Evolutionary conservation across 2,888 invertebrate genomes (phyloP).

Genomic region (Blera fallax): DNA sequence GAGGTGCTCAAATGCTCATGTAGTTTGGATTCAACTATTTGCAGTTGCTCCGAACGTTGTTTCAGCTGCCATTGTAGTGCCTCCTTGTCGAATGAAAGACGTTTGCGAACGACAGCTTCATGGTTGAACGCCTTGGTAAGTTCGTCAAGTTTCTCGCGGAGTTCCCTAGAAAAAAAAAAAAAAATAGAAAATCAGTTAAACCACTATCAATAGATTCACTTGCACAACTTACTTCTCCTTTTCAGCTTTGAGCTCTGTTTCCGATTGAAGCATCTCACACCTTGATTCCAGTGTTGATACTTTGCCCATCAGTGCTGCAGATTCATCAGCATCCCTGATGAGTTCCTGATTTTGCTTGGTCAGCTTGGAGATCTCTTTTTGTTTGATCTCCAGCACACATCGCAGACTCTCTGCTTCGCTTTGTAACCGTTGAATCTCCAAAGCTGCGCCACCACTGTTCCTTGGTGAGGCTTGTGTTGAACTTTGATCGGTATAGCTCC

Average conservation of each 20-base stretch:
- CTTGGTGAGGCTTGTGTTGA: slow-evolving; percentile 75
- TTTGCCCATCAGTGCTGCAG: slow-evolving; percentile 88
- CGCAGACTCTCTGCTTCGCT: slow-evolving; percentile 92
- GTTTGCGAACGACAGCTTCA: slow-evolving; percentile 89
- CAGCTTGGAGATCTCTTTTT: slow-evolving; percentile 91
- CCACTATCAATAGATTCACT: neutral
- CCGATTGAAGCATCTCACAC: slow-evolving; percentile 90
- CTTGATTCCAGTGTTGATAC: slow-evolving; percentile 90
- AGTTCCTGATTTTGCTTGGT: slow-evolving; percentile 88
- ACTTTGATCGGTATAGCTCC: slow-evolving; percentile 73
- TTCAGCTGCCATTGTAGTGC: slow-evolving; percentile 93
- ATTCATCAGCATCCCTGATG: slow-evolving; percentile 88
- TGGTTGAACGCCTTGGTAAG: slow-evolving; percentile 88
- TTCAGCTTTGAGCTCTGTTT: slow-evolving; percentile 85
- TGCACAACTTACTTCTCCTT: slow-evolving; percentile 84
- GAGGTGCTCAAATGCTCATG: slow-evolving; percentile 75
- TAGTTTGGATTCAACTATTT: slow-evolving; percentile 78
- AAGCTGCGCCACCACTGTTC: slow-evolving; percentile 74
- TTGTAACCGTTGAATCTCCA: slow-evolving; percentile 82
- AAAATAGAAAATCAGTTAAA: neutral
- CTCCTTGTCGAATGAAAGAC: slow-evolving; percentile 92
- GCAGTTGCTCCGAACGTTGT: slow-evolving; percentile 89
- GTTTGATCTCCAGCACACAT: slow-evolving; percentile 93
- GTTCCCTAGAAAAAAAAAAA: slow-evolving; percentile 82
- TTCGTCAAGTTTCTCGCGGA: slow-evolving; percentile 87